phyloP scores from a whole-genome alignment of 2,888 invertebrate species.

The Mactromeris polynyma region DNA sequence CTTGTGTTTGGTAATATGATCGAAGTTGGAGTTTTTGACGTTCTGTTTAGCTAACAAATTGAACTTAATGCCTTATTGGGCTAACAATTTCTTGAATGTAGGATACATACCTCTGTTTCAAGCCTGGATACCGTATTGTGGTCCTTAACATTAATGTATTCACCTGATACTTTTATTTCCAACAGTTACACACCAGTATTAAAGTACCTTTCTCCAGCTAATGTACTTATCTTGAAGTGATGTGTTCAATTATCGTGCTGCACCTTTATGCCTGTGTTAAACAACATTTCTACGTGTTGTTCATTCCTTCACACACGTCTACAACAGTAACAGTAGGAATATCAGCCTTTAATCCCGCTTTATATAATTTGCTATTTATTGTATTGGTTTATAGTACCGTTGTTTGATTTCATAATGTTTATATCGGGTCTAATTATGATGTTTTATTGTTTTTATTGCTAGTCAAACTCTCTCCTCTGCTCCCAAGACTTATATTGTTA shows the following conservation, averaged over 20 bases:
- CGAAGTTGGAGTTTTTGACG: neutral
- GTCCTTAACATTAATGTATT: neutral
- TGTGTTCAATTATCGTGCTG: neutral
- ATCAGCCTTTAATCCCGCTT: neutral
- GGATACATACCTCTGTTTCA: neutral
- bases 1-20: neutral
- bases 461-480: neutral
- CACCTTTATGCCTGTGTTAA: neutral
- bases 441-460: conserved; percentile 26
- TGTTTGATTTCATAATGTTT: conserved; percentile 3
- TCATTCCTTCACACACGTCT: neutral
- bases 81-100: too few relatives aligned
- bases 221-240: neutral
- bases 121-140: neutral
- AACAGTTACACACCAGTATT: neutral
- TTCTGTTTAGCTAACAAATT: neutral
- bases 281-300: neutral
- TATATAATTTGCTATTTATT: neutral
- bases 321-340: neutral
- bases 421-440: neutral
- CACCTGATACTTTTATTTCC: neutral
- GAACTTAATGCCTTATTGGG: too few relatives aligned
- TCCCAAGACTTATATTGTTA: conserved; percentile 17
- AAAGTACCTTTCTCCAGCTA: neutral
- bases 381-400: neutral